Base-by-base conservation (phyloP, 1,140 invertebrate species). In the Pseudoatta argentina region DNA sequence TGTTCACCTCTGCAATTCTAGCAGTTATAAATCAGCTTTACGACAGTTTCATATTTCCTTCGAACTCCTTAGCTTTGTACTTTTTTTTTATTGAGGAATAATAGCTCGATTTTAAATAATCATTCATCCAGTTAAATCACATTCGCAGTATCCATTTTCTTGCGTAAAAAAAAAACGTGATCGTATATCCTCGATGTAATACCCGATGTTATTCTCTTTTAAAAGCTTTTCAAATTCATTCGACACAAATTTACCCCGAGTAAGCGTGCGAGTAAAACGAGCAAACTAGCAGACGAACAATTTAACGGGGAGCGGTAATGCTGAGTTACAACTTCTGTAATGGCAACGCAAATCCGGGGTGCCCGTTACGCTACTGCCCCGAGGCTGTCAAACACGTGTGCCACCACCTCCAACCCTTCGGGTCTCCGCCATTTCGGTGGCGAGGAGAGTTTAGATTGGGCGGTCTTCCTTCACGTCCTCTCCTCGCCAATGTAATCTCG, bases 381-480 rank as follows among this genome's bases (percentile, higher is more conserved):
- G 48, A 61, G 71, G 73, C 90, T 86, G 78, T 86, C 88, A 87
- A 88, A 91, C 88, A 91, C 89, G 89, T 89, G 88, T 88, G 88
- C 88, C 85, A 85, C 61, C 55, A 76, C 73, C 82, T 88, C 82
- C 87, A 85, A 87, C 86, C 27, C 88, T 87, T 75, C 83, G 55
- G 51, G 75, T 75, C 85, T 87, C 64, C 86, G 82, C 89, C 89
- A 91, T 91, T 91, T 91, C 86, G 88, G 53, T 86, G 87, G 66
- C 30, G 27, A 83, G 78, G 63, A 79, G 63, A 79, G 63, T 77
- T 77, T 72, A 87, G 64, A 76, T 88, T 76, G 69, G 82, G 57
- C 78, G 86, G 30, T 83, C 61, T 78, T 86, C 64, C 75, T 71
- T 86, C 81, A 69, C 21, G 39, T 87, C 86, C 89, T 90, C 88